These are phyloP conservation scores for Leptodactylus fallax DNA, from an alignment of 2,797 vertebrate genomes.

Conservation along the genomic window DNA sequence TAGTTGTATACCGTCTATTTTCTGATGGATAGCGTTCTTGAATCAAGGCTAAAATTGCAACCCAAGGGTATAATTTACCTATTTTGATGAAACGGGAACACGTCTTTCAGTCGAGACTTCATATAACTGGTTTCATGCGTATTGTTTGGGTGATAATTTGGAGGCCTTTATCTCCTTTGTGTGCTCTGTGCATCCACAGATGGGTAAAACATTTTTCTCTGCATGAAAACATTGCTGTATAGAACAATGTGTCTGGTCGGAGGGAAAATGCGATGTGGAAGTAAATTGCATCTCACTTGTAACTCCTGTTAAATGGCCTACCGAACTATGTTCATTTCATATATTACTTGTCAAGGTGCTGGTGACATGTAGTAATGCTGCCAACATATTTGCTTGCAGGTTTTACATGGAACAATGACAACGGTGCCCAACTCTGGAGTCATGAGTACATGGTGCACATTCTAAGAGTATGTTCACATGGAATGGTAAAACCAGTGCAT, in stretches of 20 bases:
- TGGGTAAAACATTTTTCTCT: neutral
- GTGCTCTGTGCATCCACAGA: neutral
- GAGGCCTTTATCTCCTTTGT: slow-evolving; percentile 1
- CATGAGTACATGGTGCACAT: no score
- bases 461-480: no score
- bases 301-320: neutral
- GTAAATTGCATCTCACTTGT: neutral
- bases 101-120: neutral
- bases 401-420: no score
- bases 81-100: neutral
- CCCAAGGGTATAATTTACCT: neutral
- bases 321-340: no score
- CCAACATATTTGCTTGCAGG: no score
- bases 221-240: neutral
- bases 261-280: neutral
- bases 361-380: no score
- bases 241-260: neutral
- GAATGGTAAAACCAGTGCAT: no score
- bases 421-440: no score
- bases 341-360: no score
- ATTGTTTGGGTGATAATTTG: slow-evolving; percentile 4
- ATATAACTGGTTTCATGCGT: neutral
- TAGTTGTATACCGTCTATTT: neutral
- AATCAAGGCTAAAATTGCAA: neutral
- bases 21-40: neutral